A percentile compares a stretch with the other conserved stretches of the same genome.
Conservation (phyloP, 2,888 invertebrate genomes). For the Thera obeliscata region DNA sequence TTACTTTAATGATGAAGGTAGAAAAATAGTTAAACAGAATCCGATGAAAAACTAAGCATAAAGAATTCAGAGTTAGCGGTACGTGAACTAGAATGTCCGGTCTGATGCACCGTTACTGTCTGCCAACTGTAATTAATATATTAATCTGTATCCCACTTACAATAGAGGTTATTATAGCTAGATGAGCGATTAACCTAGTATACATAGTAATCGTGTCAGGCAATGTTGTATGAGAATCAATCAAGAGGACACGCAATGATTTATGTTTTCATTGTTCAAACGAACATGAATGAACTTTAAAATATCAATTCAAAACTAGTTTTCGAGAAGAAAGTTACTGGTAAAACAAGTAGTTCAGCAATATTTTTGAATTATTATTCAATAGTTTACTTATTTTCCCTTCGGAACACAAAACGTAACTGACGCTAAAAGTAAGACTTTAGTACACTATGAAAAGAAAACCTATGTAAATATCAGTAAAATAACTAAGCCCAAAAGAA, state of each 20-base stretch:
- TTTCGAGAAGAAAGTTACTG: no score
- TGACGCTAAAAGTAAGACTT: no score
- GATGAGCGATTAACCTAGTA: constrained; percentile 39
- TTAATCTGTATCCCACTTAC: constrained; percentile 50
- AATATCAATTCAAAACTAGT: no score
- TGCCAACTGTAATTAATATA: constrained; percentile 72
- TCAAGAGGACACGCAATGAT: constrained; percentile 20
- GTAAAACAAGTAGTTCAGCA: no score
- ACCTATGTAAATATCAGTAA: no score
- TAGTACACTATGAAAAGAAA: no score
- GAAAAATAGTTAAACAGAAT: constrained; percentile 11
- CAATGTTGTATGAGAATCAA: constrained; percentile 33
- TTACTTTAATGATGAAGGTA: no score
- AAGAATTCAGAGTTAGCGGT: constrained; percentile 71
- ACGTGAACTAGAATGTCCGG: constrained; percentile 77
- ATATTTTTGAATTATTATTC: no score
- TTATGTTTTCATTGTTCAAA: constrained; percentile 2
- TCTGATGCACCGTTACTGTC: constrained; percentile 70
- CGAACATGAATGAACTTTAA: neutral
- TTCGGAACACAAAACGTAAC: no score
- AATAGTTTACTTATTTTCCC: no score
- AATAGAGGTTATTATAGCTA: constrained; percentile 48
- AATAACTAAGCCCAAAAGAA: no score
- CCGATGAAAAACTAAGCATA: constrained; percentile 31
- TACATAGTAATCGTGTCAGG: constrained; percentile 36